phyloP scores from a whole-genome alignment of 2,113 vertebrate species.

The Crotalus viridis region DNA sequence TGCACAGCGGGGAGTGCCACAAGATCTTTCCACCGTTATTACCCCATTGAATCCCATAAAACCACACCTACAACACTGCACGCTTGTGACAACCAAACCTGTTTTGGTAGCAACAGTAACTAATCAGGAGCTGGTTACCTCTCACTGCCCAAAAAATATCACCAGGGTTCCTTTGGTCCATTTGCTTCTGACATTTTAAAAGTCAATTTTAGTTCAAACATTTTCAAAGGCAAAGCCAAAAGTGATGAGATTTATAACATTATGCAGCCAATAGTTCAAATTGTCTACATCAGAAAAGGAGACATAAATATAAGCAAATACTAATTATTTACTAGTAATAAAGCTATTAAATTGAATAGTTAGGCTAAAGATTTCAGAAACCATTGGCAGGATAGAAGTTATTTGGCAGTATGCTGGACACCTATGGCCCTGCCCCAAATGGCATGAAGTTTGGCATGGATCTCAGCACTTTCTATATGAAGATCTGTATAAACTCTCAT shows the following conservation, averaged over 20 bases:
- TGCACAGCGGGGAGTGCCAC: too few relatives aligned
- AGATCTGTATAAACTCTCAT: neutral
- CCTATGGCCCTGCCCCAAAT: neutral
- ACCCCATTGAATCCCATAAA: too few relatives aligned
- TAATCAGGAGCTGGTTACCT: neutral
- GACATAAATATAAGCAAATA: neutral
- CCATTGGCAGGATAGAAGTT: neutral
- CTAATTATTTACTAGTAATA: neutral
- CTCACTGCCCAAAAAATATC: neutral
- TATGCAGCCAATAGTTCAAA: conserved; percentile 28
- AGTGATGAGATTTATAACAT: conserved; percentile 25
- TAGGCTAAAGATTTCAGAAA: neutral
- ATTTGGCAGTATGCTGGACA: neutral
- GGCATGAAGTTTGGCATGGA: neutral
- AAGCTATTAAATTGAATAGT: neutral
- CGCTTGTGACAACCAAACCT: too few relatives aligned
- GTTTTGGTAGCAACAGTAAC: neutral
- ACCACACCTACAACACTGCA: too few relatives aligned
- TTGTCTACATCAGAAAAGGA: conserved; percentile 32
- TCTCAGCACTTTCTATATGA: neutral
- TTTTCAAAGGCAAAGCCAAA: conserved; percentile 23
- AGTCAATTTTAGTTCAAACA: conserved; percentile 43
- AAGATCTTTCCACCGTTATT: too few relatives aligned
- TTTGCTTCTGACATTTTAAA: conserved; percentile 30
- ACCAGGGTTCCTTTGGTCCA: conserved; percentile 16